Evolutionary conservation across 2,888 invertebrate genomes (phyloP), one percentile per base, ranked within the genome.

Genomic region (Odontocolon sp.): DNA sequence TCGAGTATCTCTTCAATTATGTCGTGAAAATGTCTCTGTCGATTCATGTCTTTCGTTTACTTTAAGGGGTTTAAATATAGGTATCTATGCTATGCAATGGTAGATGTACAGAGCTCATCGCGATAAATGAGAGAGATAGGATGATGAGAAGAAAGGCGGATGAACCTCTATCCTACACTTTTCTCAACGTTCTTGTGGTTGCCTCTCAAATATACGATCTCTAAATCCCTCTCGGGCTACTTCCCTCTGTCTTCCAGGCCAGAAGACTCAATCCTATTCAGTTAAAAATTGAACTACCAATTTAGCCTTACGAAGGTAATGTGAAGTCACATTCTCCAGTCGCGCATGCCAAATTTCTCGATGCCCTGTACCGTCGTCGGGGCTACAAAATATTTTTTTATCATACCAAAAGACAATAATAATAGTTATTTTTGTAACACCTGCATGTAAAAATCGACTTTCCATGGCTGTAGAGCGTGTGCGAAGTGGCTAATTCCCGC

Each of bases 201-300:
- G 31, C 31, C 72, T 59, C 11, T 33, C 14, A 45, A 56, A 31
- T 52, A 45, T 63, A 36, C 50, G 42, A 63, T n/a, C 42, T 42
- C 54, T 57, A 45, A 16, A 50, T 57, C 54, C 63, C 23, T 45
- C 42, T 42, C 42, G 56, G 40, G 5, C 61, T 40, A 33, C 2
- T 38, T 18, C 57, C 9, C 57, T 59, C 57, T 42, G 33, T 45
- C n/a, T 45, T 63, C 80, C 47, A 59, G 69, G 59, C 36, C 68
- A 38, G 52, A 54, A 71, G 63, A 71, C 73, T 71, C 70, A 71
- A 71, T 71, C 70, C 56, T 63, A 36, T 42, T 63, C 45, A 36
- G 70, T 63, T 63, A 71, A 71, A 71, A 71, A 71, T 63, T 63
- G 70, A 71, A 71, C 52, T 71, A 45, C 63, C 70, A 71, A 71